Evolutionary conservation across 1,140 invertebrate genomes (phyloP), one percentile per base, ranked within the genome.

Genomic region (Varroa destructor): DNA sequence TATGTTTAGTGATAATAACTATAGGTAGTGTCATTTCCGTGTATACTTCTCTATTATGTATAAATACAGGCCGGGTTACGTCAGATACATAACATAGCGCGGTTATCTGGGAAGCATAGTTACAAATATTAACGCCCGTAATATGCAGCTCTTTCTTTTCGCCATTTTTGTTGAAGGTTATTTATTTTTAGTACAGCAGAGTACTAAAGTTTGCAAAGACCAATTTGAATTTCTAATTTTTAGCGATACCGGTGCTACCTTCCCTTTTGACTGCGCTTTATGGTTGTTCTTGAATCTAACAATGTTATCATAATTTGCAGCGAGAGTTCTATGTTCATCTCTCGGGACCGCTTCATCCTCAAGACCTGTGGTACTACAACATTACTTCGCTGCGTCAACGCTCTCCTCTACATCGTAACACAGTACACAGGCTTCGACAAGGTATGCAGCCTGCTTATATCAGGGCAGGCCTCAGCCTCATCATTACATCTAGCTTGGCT

Each of bases 331-430:
- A 91, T 98, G 91, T 99, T 99, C 83, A 87, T 99, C 67, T 91
- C 92, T 1, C 88, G 90, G 75, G 84, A 88, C 42, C 86, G 93
- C 40, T 90, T 96, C 80, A 98, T 99, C 76, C 82, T 99, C 76
- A 99, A 99, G 81, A 99, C 96, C 0, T 99, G 96, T 82, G 96
- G 96, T 25, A 94, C 90, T 0, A 99, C 95, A 25, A 97, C 93
- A 46, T 88, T 95, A n/a, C 83, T 99, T 64, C 84, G 89, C 73
- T 96, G 94, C 79, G 82, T 99, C 74, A 86, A 89, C 77, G 85
- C 86, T 1, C 82, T 99, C 72, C 82, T 98, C 71, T 80, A 89
- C 71, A 81, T 98, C 72, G 93, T 93, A 0, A 85, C 88, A 74
- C 84, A 89, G 74, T 87, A 88, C 75, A 87, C 90, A 74, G 91